Evolutionary conservation across 2,113 vertebrate genomes (phyloP).

Genomic region (Nyctibius bracteatus): DNA sequence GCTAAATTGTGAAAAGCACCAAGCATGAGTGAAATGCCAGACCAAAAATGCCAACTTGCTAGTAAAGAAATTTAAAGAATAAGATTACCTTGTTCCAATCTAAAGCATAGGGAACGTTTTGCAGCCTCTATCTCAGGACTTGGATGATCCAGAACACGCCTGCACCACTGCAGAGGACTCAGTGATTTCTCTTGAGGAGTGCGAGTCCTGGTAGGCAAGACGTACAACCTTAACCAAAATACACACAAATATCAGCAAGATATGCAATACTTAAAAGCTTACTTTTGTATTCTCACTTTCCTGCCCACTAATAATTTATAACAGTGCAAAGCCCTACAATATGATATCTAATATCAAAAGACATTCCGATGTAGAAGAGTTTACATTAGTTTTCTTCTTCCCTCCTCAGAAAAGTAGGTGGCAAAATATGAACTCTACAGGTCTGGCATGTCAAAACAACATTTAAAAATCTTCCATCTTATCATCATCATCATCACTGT

Average conservation of each 20-base stretch:
- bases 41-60: neutral
- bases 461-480: neutral
- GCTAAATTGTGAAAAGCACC: neutral
- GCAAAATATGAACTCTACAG: neutral
- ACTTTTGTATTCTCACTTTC: neutral
- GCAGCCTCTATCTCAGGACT: constrained; percentile 91
- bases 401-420: neutral
- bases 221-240: constrained; percentile 85
- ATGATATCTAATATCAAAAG: neutral
- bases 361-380: neutral
- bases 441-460: neutral
- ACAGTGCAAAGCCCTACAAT: neutral
- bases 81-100: constrained; percentile 93
- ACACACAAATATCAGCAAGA: constrained; percentile 21
- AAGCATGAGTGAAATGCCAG: neutral
- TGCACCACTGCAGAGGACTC: constrained; percentile 93
- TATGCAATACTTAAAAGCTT: neutral
- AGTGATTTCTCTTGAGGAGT: constrained; percentile 69
- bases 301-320: neutral
- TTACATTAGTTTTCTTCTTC: neutral
- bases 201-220: constrained; percentile 80
- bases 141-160: constrained; percentile 90
- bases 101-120: constrained; percentile 89
- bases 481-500: neutral
- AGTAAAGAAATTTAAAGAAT: neutral